Conservation (phyloP, 2,888 invertebrate species). For the Chrysopilus asiliformis region DNA sequence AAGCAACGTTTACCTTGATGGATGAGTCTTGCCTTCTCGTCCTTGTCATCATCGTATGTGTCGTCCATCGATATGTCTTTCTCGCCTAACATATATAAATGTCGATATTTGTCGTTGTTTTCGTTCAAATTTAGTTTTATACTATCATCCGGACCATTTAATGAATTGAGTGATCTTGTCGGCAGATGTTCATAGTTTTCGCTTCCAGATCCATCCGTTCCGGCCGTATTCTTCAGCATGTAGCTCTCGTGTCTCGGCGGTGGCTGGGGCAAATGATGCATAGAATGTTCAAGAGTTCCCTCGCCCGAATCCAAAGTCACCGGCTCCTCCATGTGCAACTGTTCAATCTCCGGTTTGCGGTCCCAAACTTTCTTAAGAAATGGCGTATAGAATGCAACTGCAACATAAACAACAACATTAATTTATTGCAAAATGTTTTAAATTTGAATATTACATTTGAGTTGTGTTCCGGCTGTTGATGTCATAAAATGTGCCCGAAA, state of each 20-base stretch:
- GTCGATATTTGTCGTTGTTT: conserved; percentile 52
- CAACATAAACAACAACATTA: too few species aligned
- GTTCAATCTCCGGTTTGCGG: conserved; percentile 87
- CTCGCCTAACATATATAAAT: conserved; percentile 48
- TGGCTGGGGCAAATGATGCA: conserved; percentile 45
- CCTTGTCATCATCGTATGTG: conserved; percentile 35
- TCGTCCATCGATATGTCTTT: conserved; percentile 37
- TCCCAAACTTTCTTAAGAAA: conserved; percentile 97
- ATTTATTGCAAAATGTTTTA: too few species aligned
- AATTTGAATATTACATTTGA: conserved; percentile 53
- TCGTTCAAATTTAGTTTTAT: conserved; percentile 45
- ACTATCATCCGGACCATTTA: conserved; percentile 43
- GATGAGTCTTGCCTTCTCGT: conserved; percentile 35
- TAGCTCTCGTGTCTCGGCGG: conserved; percentile 70
- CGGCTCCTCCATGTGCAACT: conserved; percentile 74
- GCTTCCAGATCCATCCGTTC: conserved; percentile 43
- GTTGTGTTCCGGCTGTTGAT: conserved; percentile 69
- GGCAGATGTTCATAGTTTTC: conserved; percentile 54
- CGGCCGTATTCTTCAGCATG: conserved; percentile 48
- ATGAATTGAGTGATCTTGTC: conserved; percentile 37
- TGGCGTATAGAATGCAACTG: conserved; percentile 87
- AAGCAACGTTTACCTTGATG: conserved; percentile 46
- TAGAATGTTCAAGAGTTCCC: conserved; percentile 56
- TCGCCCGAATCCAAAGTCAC: conserved; percentile 49
- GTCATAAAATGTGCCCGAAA: conserved; percentile 87